Evolutionary conservation across 2,888 invertebrate species (phyloP).

Genomic region (Sacculina carcini): DNA sequence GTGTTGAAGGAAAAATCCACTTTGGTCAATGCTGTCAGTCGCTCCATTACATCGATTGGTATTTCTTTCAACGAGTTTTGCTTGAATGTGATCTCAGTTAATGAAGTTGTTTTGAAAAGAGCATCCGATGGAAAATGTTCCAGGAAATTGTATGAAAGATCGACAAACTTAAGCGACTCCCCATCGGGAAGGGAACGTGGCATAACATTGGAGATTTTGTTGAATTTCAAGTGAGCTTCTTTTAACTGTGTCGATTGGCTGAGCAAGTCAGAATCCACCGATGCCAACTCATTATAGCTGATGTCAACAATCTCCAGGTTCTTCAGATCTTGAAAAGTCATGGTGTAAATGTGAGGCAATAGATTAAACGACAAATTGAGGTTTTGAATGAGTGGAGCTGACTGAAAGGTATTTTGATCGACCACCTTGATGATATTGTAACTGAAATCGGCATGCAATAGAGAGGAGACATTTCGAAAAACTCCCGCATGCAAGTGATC

Average conservation of each 20-base stretch:
- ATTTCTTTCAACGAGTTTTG: conserved; percentile 45
- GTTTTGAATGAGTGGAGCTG: conserved; percentile 38
- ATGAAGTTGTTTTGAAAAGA: conserved; percentile 34
- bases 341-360: conserved; percentile 35
- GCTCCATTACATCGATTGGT: conserved; percentile 39
- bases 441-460: conserved; percentile 31
- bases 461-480: conserved; percentile 11
- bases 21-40: conserved; percentile 38
- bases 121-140: conserved; percentile 41
- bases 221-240: conserved; percentile 19
- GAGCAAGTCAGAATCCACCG: conserved; percentile 21
- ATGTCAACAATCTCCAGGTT: conserved; percentile 42
- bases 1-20: conserved; percentile 29
- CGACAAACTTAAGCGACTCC: conserved; percentile 39
- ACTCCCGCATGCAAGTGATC: conserved; percentile 14
- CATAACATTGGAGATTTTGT: conserved; percentile 8
- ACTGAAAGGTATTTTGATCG: conserved; percentile 40
- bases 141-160: conserved; percentile 48
- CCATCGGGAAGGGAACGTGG: conserved; percentile 18
- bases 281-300: conserved; percentile 43
- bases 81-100: conserved; percentile 48
- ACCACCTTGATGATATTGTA: conserved; percentile 42
- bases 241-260: conserved; percentile 33
- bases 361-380: conserved; percentile 48
- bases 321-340: conserved; percentile 29